These are phyloP conservation scores for Sapayoa aenigma DNA, from an alignment of 2,113 vertebrate genomes.

Conservation along the genomic window DNA sequence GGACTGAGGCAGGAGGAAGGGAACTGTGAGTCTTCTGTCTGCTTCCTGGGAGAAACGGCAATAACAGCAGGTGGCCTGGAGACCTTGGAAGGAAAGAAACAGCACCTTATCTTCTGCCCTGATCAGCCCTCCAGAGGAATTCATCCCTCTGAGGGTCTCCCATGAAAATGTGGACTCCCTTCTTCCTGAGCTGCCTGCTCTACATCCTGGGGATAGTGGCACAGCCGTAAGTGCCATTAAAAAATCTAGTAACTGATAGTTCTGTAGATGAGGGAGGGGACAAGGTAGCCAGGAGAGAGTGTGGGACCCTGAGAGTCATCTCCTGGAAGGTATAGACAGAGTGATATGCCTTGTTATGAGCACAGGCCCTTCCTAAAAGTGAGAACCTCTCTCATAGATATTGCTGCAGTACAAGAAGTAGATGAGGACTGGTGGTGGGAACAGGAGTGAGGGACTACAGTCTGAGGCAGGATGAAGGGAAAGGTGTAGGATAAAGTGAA, in stretches of 20 bases:
- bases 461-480: background rate
- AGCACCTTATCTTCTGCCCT: background rate
- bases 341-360: background rate
- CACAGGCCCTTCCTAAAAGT: background rate
- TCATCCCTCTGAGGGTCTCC: background rate
- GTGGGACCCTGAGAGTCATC: background rate
- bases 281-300: background rate
- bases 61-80: background rate
- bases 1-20: background rate
- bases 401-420: fast-evolving
- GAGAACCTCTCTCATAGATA: background rate
- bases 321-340: background rate
- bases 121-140: background rate
- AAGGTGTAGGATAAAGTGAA: background rate
- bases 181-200: slow-evolving; percentile 28
- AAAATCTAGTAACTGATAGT: background rate
- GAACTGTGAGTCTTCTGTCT: background rate
- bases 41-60: background rate
- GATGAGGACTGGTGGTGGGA: background rate
- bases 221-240: slow-evolving; percentile 36
- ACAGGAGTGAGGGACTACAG: background rate
- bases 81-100: background rate
- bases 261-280: background rate
- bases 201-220: background rate
- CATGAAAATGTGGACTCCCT: slow-evolving; percentile 9